phyloP scores from a whole-genome alignment of 2,797 vertebrate species.

The Pteronotus mesoamericanus region DNA sequence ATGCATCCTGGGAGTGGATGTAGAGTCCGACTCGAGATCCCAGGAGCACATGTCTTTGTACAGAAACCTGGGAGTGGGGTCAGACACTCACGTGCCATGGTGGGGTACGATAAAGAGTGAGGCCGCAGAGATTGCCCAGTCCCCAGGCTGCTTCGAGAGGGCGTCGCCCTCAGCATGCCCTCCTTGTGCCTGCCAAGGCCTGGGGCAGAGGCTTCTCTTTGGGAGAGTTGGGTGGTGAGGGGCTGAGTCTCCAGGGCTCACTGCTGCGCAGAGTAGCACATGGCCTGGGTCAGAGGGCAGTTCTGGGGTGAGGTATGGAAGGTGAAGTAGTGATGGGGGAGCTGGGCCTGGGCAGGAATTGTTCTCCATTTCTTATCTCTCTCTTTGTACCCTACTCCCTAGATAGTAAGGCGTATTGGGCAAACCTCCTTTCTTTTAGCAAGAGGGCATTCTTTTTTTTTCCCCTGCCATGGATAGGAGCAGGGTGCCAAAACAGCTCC shows the following conservation, averaged over 20 bases:
- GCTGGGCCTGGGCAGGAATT: not conserved
- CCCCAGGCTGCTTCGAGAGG: not conserved
- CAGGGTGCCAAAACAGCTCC: not conserved
- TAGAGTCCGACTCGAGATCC: not conserved
- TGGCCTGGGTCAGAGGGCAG: not conserved
- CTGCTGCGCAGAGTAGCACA: not conserved
- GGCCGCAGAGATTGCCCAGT: too few species aligned
- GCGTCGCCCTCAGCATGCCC: too few species aligned
- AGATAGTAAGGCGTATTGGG: not conserved
- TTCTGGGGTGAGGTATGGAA: not conserved
- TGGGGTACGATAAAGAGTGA: not conserved
- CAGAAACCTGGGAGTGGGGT: not conserved
- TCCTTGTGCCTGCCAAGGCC: not conserved
- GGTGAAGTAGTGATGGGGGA: not conserved
- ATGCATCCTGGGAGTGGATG: not conserved
- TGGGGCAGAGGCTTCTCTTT: not conserved
- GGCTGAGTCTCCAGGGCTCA: not conserved
- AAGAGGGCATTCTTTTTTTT: not conserved
- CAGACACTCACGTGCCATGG: not conserved
- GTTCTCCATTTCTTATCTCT: not conserved
- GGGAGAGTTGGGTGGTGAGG: not conserved
- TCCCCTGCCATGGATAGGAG: too few species aligned
- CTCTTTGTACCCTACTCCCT: not conserved
- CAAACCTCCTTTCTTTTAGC: not conserved
- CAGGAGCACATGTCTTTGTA: not conserved